These are phyloP conservation scores for Zaprionus lineosus DNA, from an alignment of 2,888 invertebrate species.

Conservation along the genomic window DNA sequence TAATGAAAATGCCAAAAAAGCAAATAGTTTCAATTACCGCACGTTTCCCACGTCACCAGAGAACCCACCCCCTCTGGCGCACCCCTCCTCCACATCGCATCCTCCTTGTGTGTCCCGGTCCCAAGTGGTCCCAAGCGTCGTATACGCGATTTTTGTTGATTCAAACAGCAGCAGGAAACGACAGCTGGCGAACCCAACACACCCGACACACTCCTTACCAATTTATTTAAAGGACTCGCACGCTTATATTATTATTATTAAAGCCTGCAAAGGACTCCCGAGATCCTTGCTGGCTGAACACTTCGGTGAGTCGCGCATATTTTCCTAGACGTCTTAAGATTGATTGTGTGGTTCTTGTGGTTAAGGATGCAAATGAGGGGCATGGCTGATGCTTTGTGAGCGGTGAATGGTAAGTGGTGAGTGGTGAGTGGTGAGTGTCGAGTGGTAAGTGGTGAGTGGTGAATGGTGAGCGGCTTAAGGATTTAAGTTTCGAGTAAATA, in stretches of 20 bases:
- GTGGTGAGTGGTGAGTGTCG: no score
- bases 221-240: no score
- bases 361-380: constrained; percentile 29
- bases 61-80: no score
- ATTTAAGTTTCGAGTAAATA: no score
- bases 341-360: constrained; percentile 59
- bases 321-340: constrained; percentile 54
- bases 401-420: background rate
- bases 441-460: constrained; percentile 1
- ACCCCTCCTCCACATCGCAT: no score
- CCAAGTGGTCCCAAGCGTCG: constrained; percentile 44
- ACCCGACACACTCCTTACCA: no score
- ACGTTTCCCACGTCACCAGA: constrained; percentile 3
- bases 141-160: constrained; percentile 59
- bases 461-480: no score
- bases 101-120: constrained; percentile 30
- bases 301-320: constrained; percentile 2
- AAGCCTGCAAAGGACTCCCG: constrained; percentile 8
- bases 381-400: no score
- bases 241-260: constrained; percentile 18
- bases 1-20: constrained; percentile 68
- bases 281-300: constrained; percentile 31
- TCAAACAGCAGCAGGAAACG: constrained; percentile 9
- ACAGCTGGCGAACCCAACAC: constrained; percentile 25
- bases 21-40: constrained; percentile 74